These are phyloP conservation scores for Danio aesculapii DNA, from an alignment of 2,797 vertebrate genomes.

Conservation along the genomic window DNA sequence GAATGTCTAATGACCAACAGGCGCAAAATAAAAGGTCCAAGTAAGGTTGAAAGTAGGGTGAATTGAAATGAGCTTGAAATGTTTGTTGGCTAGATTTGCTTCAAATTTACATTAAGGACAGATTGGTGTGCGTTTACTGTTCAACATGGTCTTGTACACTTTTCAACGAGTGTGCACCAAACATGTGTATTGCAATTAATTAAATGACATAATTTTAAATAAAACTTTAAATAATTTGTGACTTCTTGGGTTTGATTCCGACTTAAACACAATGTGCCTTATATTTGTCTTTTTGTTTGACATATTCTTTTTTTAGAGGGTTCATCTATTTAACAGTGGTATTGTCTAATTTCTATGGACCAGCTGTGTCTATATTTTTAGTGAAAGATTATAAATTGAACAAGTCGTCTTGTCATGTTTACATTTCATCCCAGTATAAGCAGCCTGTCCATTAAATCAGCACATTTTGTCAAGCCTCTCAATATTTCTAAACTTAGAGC, in stretches of 20 bases:
- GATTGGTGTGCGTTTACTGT: background rate
- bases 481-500: conserved; percentile 20
- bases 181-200: background rate
- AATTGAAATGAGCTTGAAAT: background rate
- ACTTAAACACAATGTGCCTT: background rate
- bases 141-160: background rate
- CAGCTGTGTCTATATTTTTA: conserved; percentile 46
- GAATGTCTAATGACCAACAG: background rate
- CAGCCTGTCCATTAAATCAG: conserved; percentile 40
- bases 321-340: conserved; percentile 14
- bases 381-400: conserved; percentile 42
- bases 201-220: background rate
- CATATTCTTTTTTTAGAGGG: background rate
- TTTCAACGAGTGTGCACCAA: background rate
- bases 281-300: conserved; percentile 1
- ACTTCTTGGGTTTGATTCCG: background rate
- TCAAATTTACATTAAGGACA: background rate
- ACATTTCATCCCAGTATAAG: conserved; percentile 40
- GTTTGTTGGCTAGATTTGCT: background rate
- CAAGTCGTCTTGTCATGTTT: conserved; percentile 41
- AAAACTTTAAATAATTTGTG: conserved; percentile 1
- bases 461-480: conserved; percentile 12
- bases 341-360: conserved; percentile 36
- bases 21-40: background rate
- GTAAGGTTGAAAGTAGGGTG: background rate